phyloP scores from a whole-genome alignment of 2,113 vertebrate genomes.

The Myocastor coypus region DNA sequence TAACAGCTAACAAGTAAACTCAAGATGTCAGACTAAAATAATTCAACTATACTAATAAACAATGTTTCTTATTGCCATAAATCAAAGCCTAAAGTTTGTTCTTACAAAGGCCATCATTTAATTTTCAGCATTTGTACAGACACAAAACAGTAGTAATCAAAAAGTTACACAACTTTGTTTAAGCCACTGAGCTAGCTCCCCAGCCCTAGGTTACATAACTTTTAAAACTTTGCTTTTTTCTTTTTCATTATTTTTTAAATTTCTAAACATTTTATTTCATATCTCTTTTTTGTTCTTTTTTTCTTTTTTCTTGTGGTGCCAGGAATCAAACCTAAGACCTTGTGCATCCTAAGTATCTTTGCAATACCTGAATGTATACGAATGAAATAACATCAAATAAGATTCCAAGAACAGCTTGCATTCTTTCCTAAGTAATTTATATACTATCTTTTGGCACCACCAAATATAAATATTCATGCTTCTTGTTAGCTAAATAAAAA shows the following conservation, averaged over 20 bases:
- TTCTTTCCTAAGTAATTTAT: conserved; percentile 28
- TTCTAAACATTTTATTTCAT: background rate
- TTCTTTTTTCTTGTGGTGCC: background rate
- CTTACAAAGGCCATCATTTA: conserved; percentile 40
- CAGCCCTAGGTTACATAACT: too few relatives aligned
- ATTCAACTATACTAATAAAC: background rate
- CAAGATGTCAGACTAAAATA: conserved; percentile 52
- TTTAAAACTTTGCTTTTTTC: background rate
- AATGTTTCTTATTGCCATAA: conserved; percentile 45
- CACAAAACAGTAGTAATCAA: background rate
- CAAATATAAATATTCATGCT: conserved; percentile 54
- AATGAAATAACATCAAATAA: conserved; percentile 45
- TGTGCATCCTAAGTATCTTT: background rate
- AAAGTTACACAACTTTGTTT: conserved; percentile 38
- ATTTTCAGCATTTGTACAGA: background rate
- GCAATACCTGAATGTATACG: conserved; percentile 39
- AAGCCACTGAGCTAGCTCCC: too few relatives aligned
- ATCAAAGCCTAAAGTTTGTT: conserved; percentile 55
- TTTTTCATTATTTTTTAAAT: background rate
- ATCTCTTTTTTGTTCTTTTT: background rate
- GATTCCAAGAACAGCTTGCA: background rate
- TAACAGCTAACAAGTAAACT: conserved; percentile 10
- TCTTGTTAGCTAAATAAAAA: conserved; percentile 62
- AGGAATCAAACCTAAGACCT: background rate
- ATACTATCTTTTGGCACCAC: background rate